Base-by-base conservation (phyloP, 2,888 invertebrate genomes). In the Tiliacea aurago region DNA sequence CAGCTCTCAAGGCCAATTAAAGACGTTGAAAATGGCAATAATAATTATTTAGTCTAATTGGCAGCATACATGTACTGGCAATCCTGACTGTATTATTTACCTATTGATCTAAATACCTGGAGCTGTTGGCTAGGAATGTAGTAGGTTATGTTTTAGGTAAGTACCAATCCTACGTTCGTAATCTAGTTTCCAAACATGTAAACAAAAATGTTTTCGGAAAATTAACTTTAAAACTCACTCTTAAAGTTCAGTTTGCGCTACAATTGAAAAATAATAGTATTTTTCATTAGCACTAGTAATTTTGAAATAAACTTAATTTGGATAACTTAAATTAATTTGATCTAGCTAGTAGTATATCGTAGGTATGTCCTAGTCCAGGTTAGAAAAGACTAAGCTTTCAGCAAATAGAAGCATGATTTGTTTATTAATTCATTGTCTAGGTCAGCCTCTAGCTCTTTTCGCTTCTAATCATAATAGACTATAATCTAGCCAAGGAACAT, bases 11-110 rank as follows among this genome's bases (percentile, higher is more conserved):
- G 10, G n/a, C 37, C 53, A 72, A 83, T 78, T 79, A 79, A 45
- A 65, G 45, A 33, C 18, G n/a, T 28, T 69, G 62, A 68, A 62
- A 33, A 67, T 59, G 18, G 5, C 13, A 49, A 41, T 63, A 62
- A 72, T 69, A 68, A 68, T 81, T 59, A 76, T 73, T 72, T 43
- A 64, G 4, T 55, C 41, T 53, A 70, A 76, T 78, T 78, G 68
- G 13, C 11, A 18, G 13, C 18, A 47, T 45, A 64, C 13, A 58
- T 65, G 55, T 28, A 7, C 37, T 33, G 33, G 59, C 41, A 64
- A 70, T 49, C 9, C 41, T 0, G 43, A 13, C 20, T 9, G 13
- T 43, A 13, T n/a, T 49, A n/a, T 15, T 53, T n/a, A n/a, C n/a
- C n/a, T 64, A 64, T 59, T 55, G n/a, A 58, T 66, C 9, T 45